Evolutionary conservation across 2,888 invertebrate genomes (phyloP), one percentile per base, ranked within the genome.

Genomic region (Argyra leucocephala): DNA sequence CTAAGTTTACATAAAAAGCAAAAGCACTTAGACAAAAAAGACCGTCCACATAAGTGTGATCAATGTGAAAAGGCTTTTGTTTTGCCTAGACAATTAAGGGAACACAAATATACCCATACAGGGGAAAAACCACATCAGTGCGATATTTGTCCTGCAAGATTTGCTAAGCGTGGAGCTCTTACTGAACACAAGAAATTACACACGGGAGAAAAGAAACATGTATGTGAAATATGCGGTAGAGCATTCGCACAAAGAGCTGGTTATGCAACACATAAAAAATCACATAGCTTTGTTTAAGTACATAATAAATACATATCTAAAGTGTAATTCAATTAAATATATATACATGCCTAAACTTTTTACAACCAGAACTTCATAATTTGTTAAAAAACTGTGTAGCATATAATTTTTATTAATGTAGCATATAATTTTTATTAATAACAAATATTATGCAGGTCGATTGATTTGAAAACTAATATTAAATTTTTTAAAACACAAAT

Each of bases 11-110:
- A 59, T 59, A 59, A 59, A 59, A 59, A 23, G 9, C 59, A 23
- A 15, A 23, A 23, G 4, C 59, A 59, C 18, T n/a, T 59, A 21
- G 59, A 59, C 23, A 59, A 59, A 21, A 59, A 59, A 24, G 23
- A 59, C 18, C 23, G 59, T 22, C 59, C 59, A 12, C 59, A 59
- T 59, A 59, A 59, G 18, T 59, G 59, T 23, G 23, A 59, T 23
- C 23, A 23, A 23, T 59, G 59, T 23, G 23, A 59, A 15, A 59
- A 59, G 10, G 59, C 23, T 15, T 59, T 59, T 23, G 18, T 59
- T 15, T 23, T 24, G 7, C 59, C 59, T 12, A 59, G 23, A 2
- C 59, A 59, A 24, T 15, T 59, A 59, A 12, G 59, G 5, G 59
- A 59, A 59, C 59, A 59, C 12, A 59, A 10, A 23, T 12, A 23